Base-by-base conservation (phyloP, 2,888 invertebrate genomes). In the Marasmarcha lunaedactyla region DNA sequence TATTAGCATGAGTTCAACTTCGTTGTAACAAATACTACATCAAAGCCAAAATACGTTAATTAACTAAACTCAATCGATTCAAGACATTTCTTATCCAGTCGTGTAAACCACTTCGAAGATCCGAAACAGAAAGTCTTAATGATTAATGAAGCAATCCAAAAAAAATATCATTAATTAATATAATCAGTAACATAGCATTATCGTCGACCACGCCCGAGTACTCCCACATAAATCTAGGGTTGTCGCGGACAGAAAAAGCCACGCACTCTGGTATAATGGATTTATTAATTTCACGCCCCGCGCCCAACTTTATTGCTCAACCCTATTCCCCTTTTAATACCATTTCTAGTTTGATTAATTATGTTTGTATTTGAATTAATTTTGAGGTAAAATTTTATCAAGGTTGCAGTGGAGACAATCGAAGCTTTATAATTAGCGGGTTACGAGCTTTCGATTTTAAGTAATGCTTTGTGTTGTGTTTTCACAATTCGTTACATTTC, bases 221-320 rank as follows among this genome's bases (percentile, higher is more conserved):
- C 59, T 58, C 50, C 63, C 58, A n/a, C 59, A 74, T 76, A 73
- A 73, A 69, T 76, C 64, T 55, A 50, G 50, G 50, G 57, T 61
- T 66, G 73, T 74, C 71, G 63, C 66, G 55, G 60, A 62, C 74
- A 73, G 71, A 73, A 73, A 72, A 73, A 72, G 58, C 68, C 59
- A 25, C 51, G 66, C 69, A 70, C 57, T 62, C 58, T 60, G 70
- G 71, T 63, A 69, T 73, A 72, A 72, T 71, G 65, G 70, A 70
- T 77, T 73, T 72, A 76, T 74, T 73, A 76, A 76, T 77, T 72
- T 70, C 60, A 69, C 71, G 59, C 62, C 58, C 47, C 52, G 38
- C 43, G 35, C 46, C 49, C 44, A 43, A 40, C 46, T 46, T 42
- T 42, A 40, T 45, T 41, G 43, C 44, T 35, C 35, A 30, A 30